Percentiles rank a stretch among this genome's conserved stretches.
Conservation (phyloP, 1,140 invertebrate species). For the Caenorhabditis latens region DNA sequence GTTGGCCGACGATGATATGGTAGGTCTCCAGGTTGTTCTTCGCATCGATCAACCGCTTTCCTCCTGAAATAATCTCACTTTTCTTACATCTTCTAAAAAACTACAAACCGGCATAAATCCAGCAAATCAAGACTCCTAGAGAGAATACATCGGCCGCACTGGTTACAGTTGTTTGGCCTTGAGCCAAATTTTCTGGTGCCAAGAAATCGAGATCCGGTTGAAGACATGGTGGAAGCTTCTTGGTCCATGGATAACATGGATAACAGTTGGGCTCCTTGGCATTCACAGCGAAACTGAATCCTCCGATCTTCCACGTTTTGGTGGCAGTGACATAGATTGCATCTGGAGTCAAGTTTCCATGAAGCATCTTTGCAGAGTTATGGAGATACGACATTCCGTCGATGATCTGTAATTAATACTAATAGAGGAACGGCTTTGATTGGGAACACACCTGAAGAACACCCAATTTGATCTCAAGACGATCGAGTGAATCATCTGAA, state of each 20-base stretch:
- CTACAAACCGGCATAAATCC: slow-evolving; percentile 78
- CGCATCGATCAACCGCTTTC: slow-evolving; percentile 78
- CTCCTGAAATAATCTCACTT: slow-evolving; percentile 67
- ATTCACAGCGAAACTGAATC: slow-evolving; percentile 78
- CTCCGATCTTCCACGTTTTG: slow-evolving; percentile 79
- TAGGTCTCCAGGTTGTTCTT: slow-evolving; percentile 79
- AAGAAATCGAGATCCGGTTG: slow-evolving; percentile 80
- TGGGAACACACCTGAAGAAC: slow-evolving; percentile 63
- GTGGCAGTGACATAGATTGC: slow-evolving; percentile 78
- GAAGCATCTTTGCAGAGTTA: slow-evolving; percentile 77
- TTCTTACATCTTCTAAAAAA: background rate
- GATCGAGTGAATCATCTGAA: slow-evolving; percentile 61
- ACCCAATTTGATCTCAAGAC: slow-evolving; percentile 66
- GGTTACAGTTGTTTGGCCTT: slow-evolving; percentile 70
- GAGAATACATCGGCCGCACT: slow-evolving; percentile 80
- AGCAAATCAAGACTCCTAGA: slow-evolving; percentile 79
- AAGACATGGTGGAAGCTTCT: slow-evolving; percentile 79
- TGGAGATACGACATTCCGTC: slow-evolving; percentile 79
- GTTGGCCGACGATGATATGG: slow-evolving; percentile 78
- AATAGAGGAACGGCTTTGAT: background rate
- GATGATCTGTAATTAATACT: slow-evolving; percentile 75
- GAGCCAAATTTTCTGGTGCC: slow-evolving; percentile 78
- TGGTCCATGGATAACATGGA: slow-evolving; percentile 79
- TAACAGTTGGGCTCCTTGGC: slow-evolving; percentile 75
- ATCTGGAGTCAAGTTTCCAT: slow-evolving; percentile 79